Percentiles rank a stretch among this genome's conserved stretches.
These are phyloP conservation scores for Propithecus deckenii DNA, from an alignment of 2,797 vertebrate genomes.

Conservation along the genomic window DNA sequence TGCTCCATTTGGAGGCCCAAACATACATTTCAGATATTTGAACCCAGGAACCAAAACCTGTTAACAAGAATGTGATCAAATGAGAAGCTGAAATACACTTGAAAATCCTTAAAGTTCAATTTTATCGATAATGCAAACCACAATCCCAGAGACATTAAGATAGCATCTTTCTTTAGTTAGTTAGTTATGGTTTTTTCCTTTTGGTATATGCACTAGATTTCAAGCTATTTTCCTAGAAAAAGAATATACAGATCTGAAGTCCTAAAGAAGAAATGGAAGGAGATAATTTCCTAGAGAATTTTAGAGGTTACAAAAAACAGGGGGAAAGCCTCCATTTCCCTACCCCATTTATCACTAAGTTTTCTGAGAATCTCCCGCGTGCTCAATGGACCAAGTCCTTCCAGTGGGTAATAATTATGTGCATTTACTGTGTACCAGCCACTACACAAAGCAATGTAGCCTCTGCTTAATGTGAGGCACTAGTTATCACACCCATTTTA, in stretches of 20 bases:
- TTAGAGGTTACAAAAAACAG: not conserved
- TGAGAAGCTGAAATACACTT: not conserved
- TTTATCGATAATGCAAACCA: not conserved
- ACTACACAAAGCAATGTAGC: not conserved
- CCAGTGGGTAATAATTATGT: rapidly evolving
- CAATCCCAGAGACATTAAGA: not conserved
- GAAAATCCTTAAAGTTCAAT: not conserved
- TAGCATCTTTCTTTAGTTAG: not conserved
- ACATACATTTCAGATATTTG: not conserved
- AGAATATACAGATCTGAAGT: not conserved
- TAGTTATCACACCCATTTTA: not conserved
- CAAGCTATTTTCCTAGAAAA: not conserved
- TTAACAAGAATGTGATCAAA: not conserved
- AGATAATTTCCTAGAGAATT: not conserved
- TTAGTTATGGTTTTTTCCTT: not conserved
- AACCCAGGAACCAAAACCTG: not conserved
- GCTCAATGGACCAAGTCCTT: too few species aligned
- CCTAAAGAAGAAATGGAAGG: not conserved
- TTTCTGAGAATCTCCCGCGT: not conserved
- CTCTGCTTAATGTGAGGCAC: not conserved
- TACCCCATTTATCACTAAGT: too few species aligned
- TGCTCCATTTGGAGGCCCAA: not conserved
- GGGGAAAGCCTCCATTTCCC: not conserved
- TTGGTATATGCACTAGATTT: not conserved
- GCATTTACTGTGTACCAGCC: too few species aligned